Percentiles rank a stretch among this genome's conserved stretches.
Conservation (phyloP, 2,888 invertebrate genomes). For the Lampropteryx suffumata region DNA sequence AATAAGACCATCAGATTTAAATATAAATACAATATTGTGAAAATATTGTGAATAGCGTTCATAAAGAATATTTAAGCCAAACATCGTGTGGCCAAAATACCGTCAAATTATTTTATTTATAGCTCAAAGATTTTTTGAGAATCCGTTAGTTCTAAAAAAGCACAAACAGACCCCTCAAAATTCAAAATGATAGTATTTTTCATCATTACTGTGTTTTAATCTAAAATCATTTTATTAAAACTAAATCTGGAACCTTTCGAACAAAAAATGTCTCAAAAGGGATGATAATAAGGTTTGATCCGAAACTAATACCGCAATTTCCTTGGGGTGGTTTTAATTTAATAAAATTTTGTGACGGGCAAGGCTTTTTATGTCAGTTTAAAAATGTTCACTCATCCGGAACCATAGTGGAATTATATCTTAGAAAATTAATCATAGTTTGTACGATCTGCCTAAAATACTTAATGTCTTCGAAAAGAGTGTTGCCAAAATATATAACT, state of each 20-base stretch:
- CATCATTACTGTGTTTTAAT: slow-evolving; percentile 21
- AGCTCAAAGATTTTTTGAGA: not conserved
- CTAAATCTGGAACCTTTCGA: slow-evolving; percentile 50
- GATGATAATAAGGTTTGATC: slow-evolving; percentile 59
- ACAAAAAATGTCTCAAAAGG: slow-evolving; percentile 65
- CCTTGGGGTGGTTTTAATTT: slow-evolving; percentile 54
- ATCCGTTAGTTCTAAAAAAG: not conserved
- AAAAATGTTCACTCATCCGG: no score
- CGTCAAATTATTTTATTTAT: no score
- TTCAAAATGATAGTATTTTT: slow-evolving; percentile 23
- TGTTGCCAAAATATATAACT: no score
- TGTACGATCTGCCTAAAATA: no score
- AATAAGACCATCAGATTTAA: no score
- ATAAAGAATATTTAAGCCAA: no score
- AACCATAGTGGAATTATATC: no score
- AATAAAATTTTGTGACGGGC: slow-evolving; percentile 32
- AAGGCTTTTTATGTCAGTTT: slow-evolving; percentile 1
- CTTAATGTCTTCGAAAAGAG: no score
- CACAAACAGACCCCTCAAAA: slow-evolving; percentile 2
- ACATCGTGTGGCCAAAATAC: no score
- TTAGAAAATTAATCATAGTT: no score
- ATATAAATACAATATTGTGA: no score
- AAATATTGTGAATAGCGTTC: no score
- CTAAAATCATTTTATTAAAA: slow-evolving; percentile 50
- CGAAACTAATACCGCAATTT: slow-evolving; percentile 72